These are phyloP conservation scores for Petroica traversi DNA, from an alignment of 2,113 vertebrate genomes.

Conservation along the genomic window DNA sequence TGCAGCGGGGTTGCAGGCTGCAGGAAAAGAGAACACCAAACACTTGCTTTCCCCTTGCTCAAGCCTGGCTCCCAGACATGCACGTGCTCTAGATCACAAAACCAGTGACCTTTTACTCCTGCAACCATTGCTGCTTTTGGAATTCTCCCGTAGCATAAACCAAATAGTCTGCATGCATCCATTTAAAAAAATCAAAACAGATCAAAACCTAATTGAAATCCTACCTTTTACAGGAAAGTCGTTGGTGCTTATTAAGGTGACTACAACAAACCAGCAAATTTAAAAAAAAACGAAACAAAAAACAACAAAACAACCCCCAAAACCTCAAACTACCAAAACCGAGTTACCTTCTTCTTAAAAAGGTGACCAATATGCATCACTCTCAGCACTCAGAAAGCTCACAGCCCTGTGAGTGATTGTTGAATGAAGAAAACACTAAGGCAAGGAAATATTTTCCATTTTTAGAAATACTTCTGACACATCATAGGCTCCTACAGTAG, in stretches of 20 bases:
- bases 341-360: not conserved
- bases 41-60: not conserved
- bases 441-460: not conserved
- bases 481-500: not conserved
- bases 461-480: not conserved
- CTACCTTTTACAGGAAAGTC: not conserved
- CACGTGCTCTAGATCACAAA: not conserved
- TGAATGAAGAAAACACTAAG: not conserved
- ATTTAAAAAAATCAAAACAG: not conserved
- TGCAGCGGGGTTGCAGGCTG: not conserved
- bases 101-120: not conserved
- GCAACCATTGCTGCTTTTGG: not conserved
- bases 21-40: not conserved
- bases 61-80: not conserved
- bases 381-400: not conserved
- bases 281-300: not conserved
- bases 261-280: not conserved
- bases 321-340: not conserved
- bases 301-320: not conserved
- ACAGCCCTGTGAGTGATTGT: not conserved
- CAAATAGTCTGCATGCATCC: not conserved
- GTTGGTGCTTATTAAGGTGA: not conserved
- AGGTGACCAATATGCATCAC: not conserved
- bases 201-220: not conserved
- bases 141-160: not conserved